Conservation (phyloP, 2,113 vertebrate genomes). For the Porphyrio hochstetteri region DNA sequence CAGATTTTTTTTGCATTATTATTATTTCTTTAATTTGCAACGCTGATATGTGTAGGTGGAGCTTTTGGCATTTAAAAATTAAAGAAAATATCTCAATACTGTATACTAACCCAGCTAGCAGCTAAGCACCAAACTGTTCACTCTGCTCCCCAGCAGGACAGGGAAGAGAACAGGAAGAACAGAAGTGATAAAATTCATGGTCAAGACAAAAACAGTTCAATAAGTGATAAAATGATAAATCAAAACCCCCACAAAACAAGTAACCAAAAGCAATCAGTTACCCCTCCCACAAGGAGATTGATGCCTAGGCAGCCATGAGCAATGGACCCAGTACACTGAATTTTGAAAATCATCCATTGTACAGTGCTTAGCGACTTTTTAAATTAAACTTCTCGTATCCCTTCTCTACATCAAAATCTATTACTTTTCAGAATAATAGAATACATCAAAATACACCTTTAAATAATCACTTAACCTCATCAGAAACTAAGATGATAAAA, state of each 20-base stretch:
- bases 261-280: neutral
- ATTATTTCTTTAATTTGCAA: neutral
- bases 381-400: neutral
- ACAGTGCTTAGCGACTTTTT: neutral
- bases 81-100: neutral
- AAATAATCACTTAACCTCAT: neutral
- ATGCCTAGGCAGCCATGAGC: neutral
- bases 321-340: neutral
- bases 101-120: neutral
- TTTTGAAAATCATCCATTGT: neutral
- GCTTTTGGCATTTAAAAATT: neutral
- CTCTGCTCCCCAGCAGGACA: neutral
- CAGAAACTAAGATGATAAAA: neutral
- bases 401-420: neutral
- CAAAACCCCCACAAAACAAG: neutral
- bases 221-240: neutral
- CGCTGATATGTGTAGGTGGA: neutral
- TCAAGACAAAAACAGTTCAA: neutral
- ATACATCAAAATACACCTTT: neutral
- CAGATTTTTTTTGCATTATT: neutral
- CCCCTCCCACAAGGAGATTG: fast-evolving
- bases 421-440: neutral
- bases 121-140: neutral
- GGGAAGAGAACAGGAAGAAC: neutral
- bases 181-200: neutral